Percentiles rank a stretch among this genome's conserved stretches.
Conservation (phyloP, 2,888 invertebrate species). For the Cataglyphis livida region DNA sequence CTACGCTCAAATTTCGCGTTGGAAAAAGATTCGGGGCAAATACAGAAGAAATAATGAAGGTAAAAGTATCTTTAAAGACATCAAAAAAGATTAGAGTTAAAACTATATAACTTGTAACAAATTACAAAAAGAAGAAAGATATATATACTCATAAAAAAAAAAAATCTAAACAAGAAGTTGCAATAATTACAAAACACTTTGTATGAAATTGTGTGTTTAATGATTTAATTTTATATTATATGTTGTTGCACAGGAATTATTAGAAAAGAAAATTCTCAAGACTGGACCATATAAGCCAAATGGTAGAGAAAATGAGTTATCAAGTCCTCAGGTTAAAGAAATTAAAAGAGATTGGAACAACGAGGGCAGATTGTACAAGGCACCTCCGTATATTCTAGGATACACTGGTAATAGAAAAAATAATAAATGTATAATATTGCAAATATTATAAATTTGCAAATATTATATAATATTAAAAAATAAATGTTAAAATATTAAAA, state of each 20-base stretch:
- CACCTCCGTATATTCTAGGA: constrained; percentile 88
- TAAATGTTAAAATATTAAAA: background rate
- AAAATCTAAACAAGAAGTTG: background rate
- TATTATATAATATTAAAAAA: background rate
- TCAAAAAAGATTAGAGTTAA: background rate
- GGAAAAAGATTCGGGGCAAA: constrained; percentile 91
- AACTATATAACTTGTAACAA: background rate
- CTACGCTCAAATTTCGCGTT: constrained; percentile 90
- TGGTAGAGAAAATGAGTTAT: constrained; percentile 81
- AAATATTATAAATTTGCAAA: background rate
- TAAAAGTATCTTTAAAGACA: constrained; percentile 71
- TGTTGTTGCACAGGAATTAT: constrained; percentile 82
- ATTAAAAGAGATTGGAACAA: constrained; percentile 80
- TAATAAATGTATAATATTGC: background rate
- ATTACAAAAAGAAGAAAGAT: background rate
- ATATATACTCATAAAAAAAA: background rate
- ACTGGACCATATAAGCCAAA: constrained; percentile 87
- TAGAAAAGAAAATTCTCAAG: constrained; percentile 86
- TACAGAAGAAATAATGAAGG: constrained; percentile 90
- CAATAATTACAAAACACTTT: background rate
- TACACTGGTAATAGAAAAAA: constrained; percentile 87
- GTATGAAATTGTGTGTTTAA: background rate
- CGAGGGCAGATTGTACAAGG: constrained; percentile 77
- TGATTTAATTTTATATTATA: constrained; percentile 25
- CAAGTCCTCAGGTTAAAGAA: constrained; percentile 81